phyloP scores from a whole-genome alignment of 1,140 invertebrate genomes.

The Drosophila baimaii region DNA sequence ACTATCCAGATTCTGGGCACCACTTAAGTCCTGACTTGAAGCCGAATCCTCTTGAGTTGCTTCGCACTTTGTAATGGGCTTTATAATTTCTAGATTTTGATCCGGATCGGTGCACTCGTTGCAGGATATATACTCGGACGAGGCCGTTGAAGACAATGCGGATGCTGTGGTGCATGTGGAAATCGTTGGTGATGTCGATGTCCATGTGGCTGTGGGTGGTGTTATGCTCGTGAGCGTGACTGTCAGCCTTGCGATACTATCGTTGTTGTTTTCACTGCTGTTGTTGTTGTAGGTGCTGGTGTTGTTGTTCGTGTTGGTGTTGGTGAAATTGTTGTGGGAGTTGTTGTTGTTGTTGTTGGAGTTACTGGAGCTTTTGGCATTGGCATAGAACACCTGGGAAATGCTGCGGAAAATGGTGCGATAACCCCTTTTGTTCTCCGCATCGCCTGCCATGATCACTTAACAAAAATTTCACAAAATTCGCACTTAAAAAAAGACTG shows the following conservation, averaged over 20 bases:
- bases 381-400: slow-evolving; percentile 70
- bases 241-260: slow-evolving; percentile 11
- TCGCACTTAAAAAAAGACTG: slow-evolving; percentile 6
- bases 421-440: slow-evolving; percentile 66
- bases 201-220: slow-evolving; percentile 17
- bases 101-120: slow-evolving; percentile 22
- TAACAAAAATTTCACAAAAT: background rate
- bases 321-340: slow-evolving; percentile 9
- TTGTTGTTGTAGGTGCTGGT: slow-evolving; percentile 14
- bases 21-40: background rate
- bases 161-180: slow-evolving; percentile 32
- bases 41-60: too few species aligned
- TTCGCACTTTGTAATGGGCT: background rate
- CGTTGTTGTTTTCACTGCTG: slow-evolving; percentile 29
- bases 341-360: slow-evolving; percentile 13
- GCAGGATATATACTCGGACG: slow-evolving; percentile 32
- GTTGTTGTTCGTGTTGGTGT: slow-evolving; percentile 7
- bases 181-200: slow-evolving; percentile 25
- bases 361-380: slow-evolving; percentile 45
- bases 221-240: slow-evolving; percentile 33
- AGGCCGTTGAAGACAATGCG: slow-evolving; percentile 7
- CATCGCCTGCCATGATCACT: slow-evolving; percentile 64
- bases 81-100: background rate
- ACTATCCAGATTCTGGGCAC: background rate
- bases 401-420: slow-evolving; percentile 77